phyloP scores from a whole-genome alignment of 2,888 invertebrate species.

The Mythimna pallens region DNA sequence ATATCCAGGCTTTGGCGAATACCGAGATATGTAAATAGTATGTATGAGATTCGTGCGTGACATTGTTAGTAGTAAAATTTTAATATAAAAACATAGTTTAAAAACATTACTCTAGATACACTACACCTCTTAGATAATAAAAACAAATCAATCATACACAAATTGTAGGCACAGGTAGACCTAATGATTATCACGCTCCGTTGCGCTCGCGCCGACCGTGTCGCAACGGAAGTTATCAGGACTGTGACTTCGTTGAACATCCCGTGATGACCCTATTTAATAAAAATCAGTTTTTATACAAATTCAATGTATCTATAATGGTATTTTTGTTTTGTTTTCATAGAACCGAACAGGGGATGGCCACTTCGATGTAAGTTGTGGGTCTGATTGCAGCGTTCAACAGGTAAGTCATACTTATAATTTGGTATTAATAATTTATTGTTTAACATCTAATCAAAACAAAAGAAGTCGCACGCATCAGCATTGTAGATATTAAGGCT shows the following conservation, averaged over 20 bases:
- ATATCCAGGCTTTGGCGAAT: too few relatives aligned
- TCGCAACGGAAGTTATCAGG: conserved; percentile 81
- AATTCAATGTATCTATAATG: conserved; percentile 1
- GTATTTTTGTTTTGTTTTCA: conserved; percentile 48
- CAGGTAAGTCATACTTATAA: conserved; percentile 88
- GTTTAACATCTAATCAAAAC: background rate
- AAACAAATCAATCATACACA: conserved; percentile 65
- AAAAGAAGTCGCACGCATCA: background rate
- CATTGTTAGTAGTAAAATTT: too few relatives aligned
- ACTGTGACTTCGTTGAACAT: conserved; percentile 76
- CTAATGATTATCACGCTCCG: conserved; percentile 77
- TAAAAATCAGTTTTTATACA: conserved; percentile 50
- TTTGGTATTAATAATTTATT: background rate
- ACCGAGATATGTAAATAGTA: too few relatives aligned
- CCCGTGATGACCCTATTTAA: conserved; percentile 67
- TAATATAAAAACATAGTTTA: too few relatives aligned
- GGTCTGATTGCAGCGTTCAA: conserved; percentile 93
- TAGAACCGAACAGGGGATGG: conserved; percentile 94
- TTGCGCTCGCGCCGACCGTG: conserved; percentile 77
- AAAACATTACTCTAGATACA: background rate
- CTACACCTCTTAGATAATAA: conserved; percentile 13
- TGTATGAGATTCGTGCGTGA: too few relatives aligned
- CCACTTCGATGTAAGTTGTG: conserved; percentile 93
- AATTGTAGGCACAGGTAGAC: conserved; percentile 72
- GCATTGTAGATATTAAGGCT: conserved; percentile 3